Base-by-base conservation (phyloP, 2,888 invertebrate genomes). In the Nebria salina region DNA sequence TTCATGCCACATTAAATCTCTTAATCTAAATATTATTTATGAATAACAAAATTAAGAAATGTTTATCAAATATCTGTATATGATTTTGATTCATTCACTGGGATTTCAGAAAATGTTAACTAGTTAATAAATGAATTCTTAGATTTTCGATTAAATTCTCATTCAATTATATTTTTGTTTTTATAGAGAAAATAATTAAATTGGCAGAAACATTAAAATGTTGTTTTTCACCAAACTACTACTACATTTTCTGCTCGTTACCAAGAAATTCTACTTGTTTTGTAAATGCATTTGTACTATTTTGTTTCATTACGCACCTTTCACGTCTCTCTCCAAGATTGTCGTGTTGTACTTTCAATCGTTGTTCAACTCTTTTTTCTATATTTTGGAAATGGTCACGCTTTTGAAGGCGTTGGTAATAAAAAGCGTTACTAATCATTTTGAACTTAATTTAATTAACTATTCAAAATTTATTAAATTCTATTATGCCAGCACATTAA, bases 1-100 rank as follows among this genome's bases (percentile, higher is more conserved):
- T 85, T 93, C 93, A 6, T 86, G 86, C 0, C 87, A 84, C 65
- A 90, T 87, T 1, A 93, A 84, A 3, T 89, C 87, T 82, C 85
- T 84, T 34, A 92, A 86, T 83, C 70, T 70, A 66, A 25, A 92
- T 91, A 82, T 74, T 41, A 65, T 68, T 75, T 43, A 26, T 26
- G 65, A 85, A 83, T 70, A 82, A 9, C 65, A 78, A 11, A 72
- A 72, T 66, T 72, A n/a, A 34, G 34, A 26, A 42, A 54, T 15
- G 43, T 68, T 11, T 20, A 20, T 20, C 20, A 20, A 20, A 20
- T 20, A 20, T 77, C 34, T n/a, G 74, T n/a, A 11, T 34, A 7
- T 43, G 7, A 65, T 54, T 54, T 11, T 54, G 54, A 6, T 11
- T 54, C 54, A 43, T 54, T 11, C 54, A 54, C 54, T 34, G 34